Evolutionary conservation across 2,797 vertebrate species (phyloP), one percentile per base, ranked within the genome.

Genomic region (Darevskia nairensis): DNA sequence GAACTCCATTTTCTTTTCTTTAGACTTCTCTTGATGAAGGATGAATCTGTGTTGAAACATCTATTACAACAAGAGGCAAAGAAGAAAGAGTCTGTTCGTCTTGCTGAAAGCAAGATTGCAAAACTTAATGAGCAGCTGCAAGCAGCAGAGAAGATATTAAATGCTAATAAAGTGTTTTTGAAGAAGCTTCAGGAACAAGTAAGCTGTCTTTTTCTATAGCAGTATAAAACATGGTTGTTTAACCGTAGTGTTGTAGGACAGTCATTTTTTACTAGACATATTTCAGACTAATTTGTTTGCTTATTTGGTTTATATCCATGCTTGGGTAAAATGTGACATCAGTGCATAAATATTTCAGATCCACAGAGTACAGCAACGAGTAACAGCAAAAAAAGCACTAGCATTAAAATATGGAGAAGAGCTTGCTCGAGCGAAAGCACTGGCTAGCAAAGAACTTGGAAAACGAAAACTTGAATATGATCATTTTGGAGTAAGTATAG

Each of bases 171-270:
- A 87, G 96, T 97, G 0, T 97, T 99, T 93, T 97, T 99, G 80
- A 98, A 97, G 96, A 99, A 98, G 91, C 97, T 99, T 89, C 98
- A 98, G 93, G 99, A 99, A 92, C 99, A 99, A 97, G 99, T 99
- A 95, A 96, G 3, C 72, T 92, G 0, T 50, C 69, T 92, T 93
- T 72, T n/a, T 41, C 25, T 81, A 19, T 68, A 35, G 21, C 35
- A 66, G 4, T 66, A 50, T 66, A 66, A 66, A 39, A 80, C 29
- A 11, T 71, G 2, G 41, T 74, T 21, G 4, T 21, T 27, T 9
- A 72, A 7, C 3, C 7, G 3, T 75, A 35, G 11, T 77, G 80
- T 84, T 13, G 25, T 71, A 79, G n/a, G 8, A 10, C 8, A 41
- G 17, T 75, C 11, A 76, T 0, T 23, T 35, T 29, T 77, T 50